phyloP scores from a whole-genome alignment of 64 coral and sea anemone species.

The Orbicella faveolata region DNA sequence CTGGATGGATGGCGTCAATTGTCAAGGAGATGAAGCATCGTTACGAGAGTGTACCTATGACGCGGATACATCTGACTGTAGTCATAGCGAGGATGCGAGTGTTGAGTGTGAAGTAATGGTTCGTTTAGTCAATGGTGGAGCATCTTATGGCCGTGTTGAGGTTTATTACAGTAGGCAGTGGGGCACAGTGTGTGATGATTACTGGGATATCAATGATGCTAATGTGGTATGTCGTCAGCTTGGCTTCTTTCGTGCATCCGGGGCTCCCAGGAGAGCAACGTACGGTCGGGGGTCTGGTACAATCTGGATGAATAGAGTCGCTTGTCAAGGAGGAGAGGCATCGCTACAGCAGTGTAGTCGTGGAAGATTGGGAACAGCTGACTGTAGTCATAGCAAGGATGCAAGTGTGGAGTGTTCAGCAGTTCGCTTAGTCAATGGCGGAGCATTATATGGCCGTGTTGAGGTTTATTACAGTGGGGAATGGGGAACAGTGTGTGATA shows the following conservation, averaged over 20 bases:
- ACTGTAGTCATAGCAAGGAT: background rate
- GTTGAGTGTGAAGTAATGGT: background rate
- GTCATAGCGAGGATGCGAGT: background rate
- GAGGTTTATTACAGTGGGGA: slow-evolving; percentile 25
- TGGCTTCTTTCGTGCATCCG: slow-evolving; percentile 28
- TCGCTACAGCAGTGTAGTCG: no score
- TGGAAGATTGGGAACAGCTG: no score
- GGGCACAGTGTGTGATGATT: slow-evolving; percentile 12
- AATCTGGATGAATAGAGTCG: background rate
- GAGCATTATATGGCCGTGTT: background rate
- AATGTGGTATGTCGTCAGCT: slow-evolving; percentile 48
- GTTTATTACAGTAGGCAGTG: slow-evolving; percentile 3
- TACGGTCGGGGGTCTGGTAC: slow-evolving; percentile 8
- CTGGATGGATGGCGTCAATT: slow-evolving; percentile 7
- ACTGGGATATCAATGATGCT: slow-evolving; percentile 21
- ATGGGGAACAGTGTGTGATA: slow-evolving; percentile 29
- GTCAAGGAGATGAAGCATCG: background rate
- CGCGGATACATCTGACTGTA: background rate
- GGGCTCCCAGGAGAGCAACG: background rate
- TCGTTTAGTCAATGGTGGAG: slow-evolving; percentile 9
- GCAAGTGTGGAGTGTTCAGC: background rate
- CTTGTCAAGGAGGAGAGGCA: slow-evolving; percentile 10
- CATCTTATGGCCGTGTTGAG: slow-evolving; percentile 17
- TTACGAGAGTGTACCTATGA: background rate
- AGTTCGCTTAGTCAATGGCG: background rate